Evolutionary conservation across 2,113 vertebrate species (phyloP), one percentile per base, ranked within the genome.

Genomic region (Todiramphus saurophagus): DNA sequence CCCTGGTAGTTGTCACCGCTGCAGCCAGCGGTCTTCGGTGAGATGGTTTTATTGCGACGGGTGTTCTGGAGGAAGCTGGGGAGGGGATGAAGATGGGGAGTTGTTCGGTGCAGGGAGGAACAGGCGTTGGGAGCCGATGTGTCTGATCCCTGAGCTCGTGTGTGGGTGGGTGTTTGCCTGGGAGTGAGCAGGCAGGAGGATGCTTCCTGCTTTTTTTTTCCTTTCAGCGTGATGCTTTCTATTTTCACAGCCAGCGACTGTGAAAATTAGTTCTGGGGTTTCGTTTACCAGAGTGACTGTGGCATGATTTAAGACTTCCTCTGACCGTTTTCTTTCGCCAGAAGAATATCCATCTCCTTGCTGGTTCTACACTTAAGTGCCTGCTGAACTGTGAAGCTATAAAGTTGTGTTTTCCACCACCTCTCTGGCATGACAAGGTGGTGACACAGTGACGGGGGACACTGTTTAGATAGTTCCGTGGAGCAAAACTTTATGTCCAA

Each of bases 111-210:
- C 89, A 28, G 64, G 4, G 56, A 79, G 83, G 81, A 35, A 19
- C 28, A 87, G 12, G 93, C 60, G 81, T 44, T 69, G 87, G 21
- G 39, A 87, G 43, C 82, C 94, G 96, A 24, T 79, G 13, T 19
- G 31, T 43, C 89, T 93, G 95, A 88, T 94, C 88, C 67, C 69
- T 19, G 80, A 92, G 78, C 85, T 44, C 13, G 73, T 81, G 96
- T 60, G 97, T 95, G 97, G 96, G 97, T 68, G 95, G 35, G 60
- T 87, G 93, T 93, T 96, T 96, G 95, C 92, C 77, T 72, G 84
- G 66, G 80, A 96, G 82, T 1, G 75, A 75, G 82, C 90, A 83
- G 88, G 69, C 81, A 51, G 83, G 75, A 95, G 83, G 95, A 84
- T 58, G 73, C 85, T 91, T 93, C 87, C 90, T 94, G 86, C 88